phyloP scores from a whole-genome alignment of 2,113 vertebrate genomes.

The Mormoops blainvillei region DNA sequence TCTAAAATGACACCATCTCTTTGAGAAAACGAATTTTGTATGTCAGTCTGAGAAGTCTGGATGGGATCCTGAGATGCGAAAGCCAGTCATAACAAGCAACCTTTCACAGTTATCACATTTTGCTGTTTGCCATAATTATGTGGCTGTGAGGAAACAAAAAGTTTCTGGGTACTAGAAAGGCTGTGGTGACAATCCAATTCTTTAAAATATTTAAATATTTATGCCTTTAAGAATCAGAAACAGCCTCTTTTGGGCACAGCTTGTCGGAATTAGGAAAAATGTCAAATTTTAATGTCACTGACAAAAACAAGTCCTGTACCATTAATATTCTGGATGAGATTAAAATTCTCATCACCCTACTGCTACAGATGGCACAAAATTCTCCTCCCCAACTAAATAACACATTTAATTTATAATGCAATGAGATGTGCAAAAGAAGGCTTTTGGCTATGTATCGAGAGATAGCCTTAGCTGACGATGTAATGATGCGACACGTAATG shows the following conservation, averaged over 20 bases:
- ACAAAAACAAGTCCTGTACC: not conserved
- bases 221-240: not conserved
- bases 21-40: not conserved
- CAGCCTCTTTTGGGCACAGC: not conserved
- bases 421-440: not conserved
- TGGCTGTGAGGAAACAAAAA: not conserved
- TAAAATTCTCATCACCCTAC: not conserved
- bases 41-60: not conserved
- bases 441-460: not conserved
- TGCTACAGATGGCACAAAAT: not conserved
- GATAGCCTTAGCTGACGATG: not conserved
- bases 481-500: not conserved
- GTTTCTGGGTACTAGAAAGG: not conserved
- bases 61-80: not conserved
- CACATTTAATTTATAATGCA: not conserved
- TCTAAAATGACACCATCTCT: not conserved
- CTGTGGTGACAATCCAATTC: not conserved
- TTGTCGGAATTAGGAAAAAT: not conserved
- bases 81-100: not conserved
- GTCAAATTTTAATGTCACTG: not conserved
- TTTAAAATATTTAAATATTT: conserved; percentile 6
- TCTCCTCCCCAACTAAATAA: not conserved
- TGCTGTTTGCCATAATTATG: not conserved
- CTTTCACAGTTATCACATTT: not conserved
- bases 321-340: not conserved